A percentile compares a stretch with the other conserved stretches of the same genome.
These are phyloP conservation scores for Todiramphus saurophagus DNA, from an alignment of 2,113 vertebrate species.

Conservation along the genomic window DNA sequence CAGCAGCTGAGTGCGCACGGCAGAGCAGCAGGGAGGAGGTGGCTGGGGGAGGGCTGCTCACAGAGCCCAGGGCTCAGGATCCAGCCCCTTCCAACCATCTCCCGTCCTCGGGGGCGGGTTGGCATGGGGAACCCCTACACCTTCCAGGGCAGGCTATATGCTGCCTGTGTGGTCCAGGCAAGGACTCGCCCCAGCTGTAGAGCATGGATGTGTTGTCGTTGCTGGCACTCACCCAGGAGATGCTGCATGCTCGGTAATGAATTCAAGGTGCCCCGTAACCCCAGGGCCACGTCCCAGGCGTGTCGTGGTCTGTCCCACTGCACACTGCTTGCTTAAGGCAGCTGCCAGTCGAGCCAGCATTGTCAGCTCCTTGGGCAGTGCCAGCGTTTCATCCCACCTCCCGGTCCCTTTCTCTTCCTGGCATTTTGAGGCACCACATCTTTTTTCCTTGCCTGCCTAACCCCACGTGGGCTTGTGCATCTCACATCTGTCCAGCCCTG, in stretches of 20 bases:
- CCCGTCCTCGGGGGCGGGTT: fast-evolving
- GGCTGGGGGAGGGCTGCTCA: not conserved
- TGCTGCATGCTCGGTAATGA: not conserved
- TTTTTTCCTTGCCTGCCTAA: not conserved
- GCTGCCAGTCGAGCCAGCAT: not conserved
- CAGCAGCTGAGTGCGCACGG: not conserved
- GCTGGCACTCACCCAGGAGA: slow-evolving; percentile 7
- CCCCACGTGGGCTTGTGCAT: not conserved
- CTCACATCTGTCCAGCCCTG: fast-evolving
- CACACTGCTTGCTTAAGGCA: fast-evolving
- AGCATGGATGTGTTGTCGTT: not conserved
- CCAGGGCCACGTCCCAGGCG: not conserved
- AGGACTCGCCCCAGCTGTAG: not conserved
- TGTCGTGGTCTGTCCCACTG: fast-evolving
- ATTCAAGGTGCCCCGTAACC: not conserved
- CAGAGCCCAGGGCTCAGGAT: not conserved
- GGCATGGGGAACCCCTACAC: fast-evolving
- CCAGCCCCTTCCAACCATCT: fast-evolving
- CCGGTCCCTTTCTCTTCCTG: not conserved
- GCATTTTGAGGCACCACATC: not conserved
- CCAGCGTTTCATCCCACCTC: fast-evolving
- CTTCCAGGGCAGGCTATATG: fast-evolving
- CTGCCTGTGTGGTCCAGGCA: not conserved
- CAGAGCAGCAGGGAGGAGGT: not conserved
- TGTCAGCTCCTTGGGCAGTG: fast-evolving